These are phyloP conservation scores for Zhuqinia jingwanae DNA, from an alignment of 2,888 invertebrate genomes.

Conservation along the genomic window DNA sequence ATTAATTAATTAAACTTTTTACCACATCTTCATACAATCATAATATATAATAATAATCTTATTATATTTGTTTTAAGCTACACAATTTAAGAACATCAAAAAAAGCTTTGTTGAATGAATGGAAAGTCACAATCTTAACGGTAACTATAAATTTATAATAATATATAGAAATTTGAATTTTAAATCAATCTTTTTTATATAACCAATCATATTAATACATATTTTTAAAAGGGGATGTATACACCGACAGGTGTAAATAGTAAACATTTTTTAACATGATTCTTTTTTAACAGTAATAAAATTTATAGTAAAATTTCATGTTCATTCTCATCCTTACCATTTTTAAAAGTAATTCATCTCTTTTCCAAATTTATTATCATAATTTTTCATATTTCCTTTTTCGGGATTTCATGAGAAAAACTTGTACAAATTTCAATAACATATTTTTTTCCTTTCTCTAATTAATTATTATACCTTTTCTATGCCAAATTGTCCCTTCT, in stretches of 20 bases:
- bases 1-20: slow-evolving; percentile 17
- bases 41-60: slow-evolving; percentile 2
- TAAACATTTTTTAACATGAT: neutral
- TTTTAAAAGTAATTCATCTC: neutral
- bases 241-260: neutral
- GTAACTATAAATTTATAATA: neutral
- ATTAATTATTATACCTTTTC: slow-evolving; percentile 1
- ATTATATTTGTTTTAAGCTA: neutral
- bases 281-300: slow-evolving; percentile 15
- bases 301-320: slow-evolving; percentile 20
- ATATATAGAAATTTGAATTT: neutral
- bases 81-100: neutral
- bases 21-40: neutral
- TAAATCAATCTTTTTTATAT: too few species aligned
- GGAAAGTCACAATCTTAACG: slow-evolving; percentile 25
- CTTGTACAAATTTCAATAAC: slow-evolving; percentile 52
- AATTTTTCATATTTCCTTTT: slow-evolving; percentile 54
- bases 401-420: slow-evolving; percentile 36
- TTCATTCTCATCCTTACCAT: neutral
- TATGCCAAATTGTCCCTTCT: neutral
- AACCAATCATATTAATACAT: too few species aligned
- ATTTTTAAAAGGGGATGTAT: neutral
- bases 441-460: neutral
- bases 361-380: slow-evolving; percentile 2
- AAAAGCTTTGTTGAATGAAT: slow-evolving; percentile 13